Conservation (phyloP, 2,113 vertebrate genomes). For the Progne subis region DNA sequence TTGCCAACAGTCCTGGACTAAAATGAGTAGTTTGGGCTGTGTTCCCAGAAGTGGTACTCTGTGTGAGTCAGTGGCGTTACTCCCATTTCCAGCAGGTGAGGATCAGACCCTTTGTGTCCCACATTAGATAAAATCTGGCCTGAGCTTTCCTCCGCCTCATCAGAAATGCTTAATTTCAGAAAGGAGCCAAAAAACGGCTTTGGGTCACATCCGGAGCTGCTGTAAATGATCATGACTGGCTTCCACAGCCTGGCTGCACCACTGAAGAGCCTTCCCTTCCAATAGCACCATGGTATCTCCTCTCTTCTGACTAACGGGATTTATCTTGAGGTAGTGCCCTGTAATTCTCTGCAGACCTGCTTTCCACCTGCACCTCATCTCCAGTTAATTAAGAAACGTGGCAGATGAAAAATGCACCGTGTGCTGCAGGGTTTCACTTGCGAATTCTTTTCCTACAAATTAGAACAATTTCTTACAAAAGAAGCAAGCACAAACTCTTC, state of each 20-base stretch:
- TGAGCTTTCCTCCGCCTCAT: neutral
- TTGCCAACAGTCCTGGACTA: slow-evolving; percentile 8
- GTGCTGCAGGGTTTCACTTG: neutral
- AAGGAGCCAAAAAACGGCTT: slow-evolving; percentile 11
- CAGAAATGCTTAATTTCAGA: neutral
- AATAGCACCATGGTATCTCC: accelerated
- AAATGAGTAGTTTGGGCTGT: neutral
- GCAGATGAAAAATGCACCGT: neutral
- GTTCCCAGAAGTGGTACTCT: slow-evolving; percentile 17
- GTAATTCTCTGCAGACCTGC: neutral
- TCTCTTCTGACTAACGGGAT: neutral
- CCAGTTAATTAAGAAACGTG: neutral
- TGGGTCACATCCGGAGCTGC: neutral
- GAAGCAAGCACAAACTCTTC: neutral
- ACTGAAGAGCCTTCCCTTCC: neutral
- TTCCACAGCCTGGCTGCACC: neutral
- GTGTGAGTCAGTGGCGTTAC: neutral
- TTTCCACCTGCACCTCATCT: neutral
- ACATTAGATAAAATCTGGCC: neutral
- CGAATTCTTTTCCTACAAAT: neutral
- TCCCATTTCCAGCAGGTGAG: slow-evolving; percentile 28
- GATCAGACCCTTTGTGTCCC: neutral
- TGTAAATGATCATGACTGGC: neutral
- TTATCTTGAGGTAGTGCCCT: neutral
- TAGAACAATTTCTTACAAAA: neutral